phyloP scores from a whole-genome alignment of 1,140 invertebrate species.

The Aporrectodea caliginosa region DNA sequence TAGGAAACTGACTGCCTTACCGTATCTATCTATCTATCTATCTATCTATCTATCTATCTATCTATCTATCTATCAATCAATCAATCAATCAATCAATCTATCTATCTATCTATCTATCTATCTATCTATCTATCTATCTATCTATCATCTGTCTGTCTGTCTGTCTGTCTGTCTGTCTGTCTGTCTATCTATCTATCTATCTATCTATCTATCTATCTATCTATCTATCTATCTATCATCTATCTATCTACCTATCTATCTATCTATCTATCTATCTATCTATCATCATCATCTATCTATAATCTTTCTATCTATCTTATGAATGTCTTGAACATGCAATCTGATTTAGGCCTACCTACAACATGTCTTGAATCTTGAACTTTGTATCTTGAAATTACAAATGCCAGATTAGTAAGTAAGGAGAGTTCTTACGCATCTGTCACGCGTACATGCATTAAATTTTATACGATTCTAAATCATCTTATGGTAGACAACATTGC shows the following conservation, averaged over 20 bases:
- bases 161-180: not conserved
- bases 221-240: slow-evolving; percentile 3
- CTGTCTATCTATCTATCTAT: slow-evolving; percentile 3
- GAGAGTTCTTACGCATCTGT: no score
- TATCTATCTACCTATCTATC: slow-evolving; percentile 1
- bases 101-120: not conserved
- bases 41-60: slow-evolving; percentile 3
- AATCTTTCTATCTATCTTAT: not conserved
- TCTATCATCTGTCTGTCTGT: not conserved
- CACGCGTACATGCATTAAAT: no score
- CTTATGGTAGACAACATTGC: no score
- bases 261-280: slow-evolving; percentile 3
- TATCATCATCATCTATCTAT: no score
- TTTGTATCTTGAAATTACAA: no score
- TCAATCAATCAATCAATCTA: not conserved
- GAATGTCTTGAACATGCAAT: no score
- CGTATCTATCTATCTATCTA: not conserved
- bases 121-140: not conserved
- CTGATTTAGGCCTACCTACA: no score
- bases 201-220: slow-evolving; percentile 3
- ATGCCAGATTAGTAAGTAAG: no score
- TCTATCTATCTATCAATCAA: not conserved
- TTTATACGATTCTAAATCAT: no score
- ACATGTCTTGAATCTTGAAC: no score
- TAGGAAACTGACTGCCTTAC: no score